A percentile compares a stretch with the other conserved stretches of the same genome.
phyloP scores from a whole-genome alignment of 1,140 invertebrate genomes.

The Apis laboriosa region DNA sequence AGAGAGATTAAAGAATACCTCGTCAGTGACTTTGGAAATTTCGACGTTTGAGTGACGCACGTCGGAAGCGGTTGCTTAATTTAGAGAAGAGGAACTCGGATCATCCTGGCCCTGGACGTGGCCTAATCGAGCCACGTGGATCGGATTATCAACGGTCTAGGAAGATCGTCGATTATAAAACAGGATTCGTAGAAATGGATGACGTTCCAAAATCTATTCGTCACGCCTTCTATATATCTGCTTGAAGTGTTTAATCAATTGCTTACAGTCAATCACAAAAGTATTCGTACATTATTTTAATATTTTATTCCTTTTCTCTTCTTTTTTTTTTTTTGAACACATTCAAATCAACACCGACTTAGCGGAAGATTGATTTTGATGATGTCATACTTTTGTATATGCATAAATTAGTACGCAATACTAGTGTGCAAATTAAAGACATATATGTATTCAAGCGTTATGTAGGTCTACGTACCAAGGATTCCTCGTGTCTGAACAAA shows the following conservation, averaged over 20 bases:
- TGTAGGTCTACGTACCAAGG: slow-evolving; percentile 4
- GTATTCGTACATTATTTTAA: no score
- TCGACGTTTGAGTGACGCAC: slow-evolving; percentile 17
- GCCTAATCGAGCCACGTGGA: slow-evolving; percentile 2
- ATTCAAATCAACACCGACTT: slow-evolving; percentile 7
- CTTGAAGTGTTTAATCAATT: no score
- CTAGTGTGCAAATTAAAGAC: slow-evolving; percentile 29
- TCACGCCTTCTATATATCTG: no score
- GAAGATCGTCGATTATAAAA: neutral
- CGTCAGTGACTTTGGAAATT: slow-evolving; percentile 39
- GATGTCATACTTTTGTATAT: slow-evolving; percentile 24
- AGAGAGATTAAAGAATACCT: slow-evolving; percentile 14
- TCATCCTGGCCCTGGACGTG: neutral
- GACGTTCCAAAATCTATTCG: neutral
- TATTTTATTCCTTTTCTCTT: neutral
- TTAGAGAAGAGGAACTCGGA: neutral
- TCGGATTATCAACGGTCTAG: neutral
- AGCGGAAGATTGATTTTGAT: slow-evolving; percentile 33
- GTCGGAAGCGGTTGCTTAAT: slow-evolving; percentile 24
- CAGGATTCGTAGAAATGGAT: neutral
- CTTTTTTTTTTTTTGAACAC: neutral
- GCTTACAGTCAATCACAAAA: no score
- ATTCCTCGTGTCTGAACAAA: slow-evolving; percentile 25
- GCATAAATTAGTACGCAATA: slow-evolving; percentile 30
- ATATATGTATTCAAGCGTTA: slow-evolving; percentile 11